phyloP scores from a whole-genome alignment of 2,797 vertebrate genomes.

The Pseudomugil gertrudae region DNA sequence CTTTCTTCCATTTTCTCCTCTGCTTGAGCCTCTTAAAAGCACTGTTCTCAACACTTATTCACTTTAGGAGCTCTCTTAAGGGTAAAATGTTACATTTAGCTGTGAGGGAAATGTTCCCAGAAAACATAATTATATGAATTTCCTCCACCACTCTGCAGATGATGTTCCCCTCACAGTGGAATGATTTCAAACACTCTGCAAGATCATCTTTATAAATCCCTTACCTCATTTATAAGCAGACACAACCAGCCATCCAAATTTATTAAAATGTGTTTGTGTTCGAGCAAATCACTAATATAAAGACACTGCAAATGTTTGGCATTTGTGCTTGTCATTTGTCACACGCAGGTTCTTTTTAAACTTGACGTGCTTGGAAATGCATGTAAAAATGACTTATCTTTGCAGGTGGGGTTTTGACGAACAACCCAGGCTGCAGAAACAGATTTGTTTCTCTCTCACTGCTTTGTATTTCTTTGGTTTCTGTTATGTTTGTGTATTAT shows the following conservation, averaged over 20 bases:
- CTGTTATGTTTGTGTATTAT: not conserved
- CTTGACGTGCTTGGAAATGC: not conserved
- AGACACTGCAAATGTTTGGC: not conserved
- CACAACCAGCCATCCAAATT: not conserved
- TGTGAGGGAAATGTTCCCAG: not conserved
- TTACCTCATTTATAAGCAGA: not conserved
- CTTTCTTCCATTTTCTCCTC: not conserved
- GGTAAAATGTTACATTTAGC: not conserved
- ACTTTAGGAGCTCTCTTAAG: not conserved
- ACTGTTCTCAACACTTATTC: not conserved
- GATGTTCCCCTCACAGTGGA: not conserved
- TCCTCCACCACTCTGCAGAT: not conserved
- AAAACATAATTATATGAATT: not conserved
- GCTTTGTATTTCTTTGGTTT: not conserved
- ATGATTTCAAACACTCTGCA: constrained; percentile 1
- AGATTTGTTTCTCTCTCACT: constrained; percentile 8
- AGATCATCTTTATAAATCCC: not conserved
- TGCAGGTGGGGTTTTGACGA: not conserved
- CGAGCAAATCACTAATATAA: not conserved
- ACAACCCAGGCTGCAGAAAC: not conserved
- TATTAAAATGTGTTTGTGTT: not conserved
- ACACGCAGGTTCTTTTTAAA: constrained; percentile 1
- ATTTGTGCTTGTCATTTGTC: not conserved
- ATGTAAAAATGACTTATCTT: not conserved
- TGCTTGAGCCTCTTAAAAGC: not conserved